Conservation (phyloP, 2,113 vertebrate species). For the Nothobranchius furzeri region DNA sequence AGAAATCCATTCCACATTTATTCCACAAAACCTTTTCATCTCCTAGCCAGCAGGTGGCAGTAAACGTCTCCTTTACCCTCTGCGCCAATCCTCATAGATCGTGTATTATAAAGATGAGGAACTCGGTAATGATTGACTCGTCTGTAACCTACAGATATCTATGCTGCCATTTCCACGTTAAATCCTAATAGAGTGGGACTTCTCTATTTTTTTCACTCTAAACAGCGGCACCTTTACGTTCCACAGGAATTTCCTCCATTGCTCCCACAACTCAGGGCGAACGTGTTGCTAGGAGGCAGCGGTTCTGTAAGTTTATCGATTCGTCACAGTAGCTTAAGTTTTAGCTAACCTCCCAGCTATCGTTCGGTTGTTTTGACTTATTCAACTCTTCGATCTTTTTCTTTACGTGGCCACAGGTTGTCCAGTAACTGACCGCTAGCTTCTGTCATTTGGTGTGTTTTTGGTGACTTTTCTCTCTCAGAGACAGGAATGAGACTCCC, state of each 20-base stretch:
- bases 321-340: not conserved
- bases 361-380: not conserved
- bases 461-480: not conserved
- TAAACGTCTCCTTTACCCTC: fast-evolving
- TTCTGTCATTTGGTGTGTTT: not conserved
- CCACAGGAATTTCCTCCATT: slow-evolving; percentile 14
- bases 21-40: not conserved
- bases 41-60: slow-evolving; percentile 37
- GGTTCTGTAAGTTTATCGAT: slow-evolving; percentile 29
- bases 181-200: slow-evolving; percentile 15
- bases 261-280: slow-evolving; percentile 15
- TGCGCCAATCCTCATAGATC: slow-evolving; percentile 2
- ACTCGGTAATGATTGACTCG: not conserved
- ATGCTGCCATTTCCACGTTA: too few species aligned
- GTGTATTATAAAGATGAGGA: not conserved
- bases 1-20: too few species aligned
- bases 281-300: slow-evolving; percentile 28
- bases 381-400: not conserved
- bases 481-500: slow-evolving; percentile 51
- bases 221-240: not conserved
- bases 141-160: not conserved
- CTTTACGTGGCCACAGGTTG: not conserved
- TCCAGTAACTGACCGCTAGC: too few species aligned
- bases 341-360: not conserved
- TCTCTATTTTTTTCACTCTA: not conserved